Evolutionary conservation across 2,113 vertebrate species (phyloP), one percentile per base, ranked within the genome.

Genomic region (Accipiter virgatus): DNA sequence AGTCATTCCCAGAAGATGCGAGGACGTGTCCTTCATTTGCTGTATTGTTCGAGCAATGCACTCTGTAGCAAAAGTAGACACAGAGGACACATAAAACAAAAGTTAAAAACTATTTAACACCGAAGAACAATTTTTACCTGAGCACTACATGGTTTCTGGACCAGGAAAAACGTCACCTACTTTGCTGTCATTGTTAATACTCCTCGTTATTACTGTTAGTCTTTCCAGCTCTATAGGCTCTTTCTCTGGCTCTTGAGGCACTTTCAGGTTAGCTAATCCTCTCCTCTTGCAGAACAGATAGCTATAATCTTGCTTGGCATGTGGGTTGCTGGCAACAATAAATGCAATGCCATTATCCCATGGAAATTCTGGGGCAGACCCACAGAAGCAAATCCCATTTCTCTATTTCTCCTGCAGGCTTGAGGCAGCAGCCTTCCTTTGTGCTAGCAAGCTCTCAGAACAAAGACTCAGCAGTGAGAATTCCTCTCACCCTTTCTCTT

Each of bases 1-100:
- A 74, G 2, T 34, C 26, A 16, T 79, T 79, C 95, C 84, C 89
- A 21, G 81, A 71, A 43, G 90, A 75, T 59, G 19, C 5, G 3
- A 79, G 91, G 73, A 42, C 4, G 3, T 75, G 95, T 77, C 93
- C 93, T 97, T 95, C 86, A 72, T 86, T 89, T 72, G 70, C 48
- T 59, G 40, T 29, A 43, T 53, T 95, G 86, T 91, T 92, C 7
- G 7, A 88, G 34, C 52, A 84, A 32, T 56, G 48, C n/a, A n/a
- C 48, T 84, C 78, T 50, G 17, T 27, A 65, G 59, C 77, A 95
- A 86, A 93, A 95, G 94, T 61, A 97, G 83, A 82, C 77, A 86
- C 40, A 86, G 88, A 97, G 86, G 91, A 81, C 92, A 74, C 2
- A 0, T 78, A 74, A 88, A 95, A 62, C 65, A 67, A 81, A 95